Percentiles rank a stretch among this genome's conserved stretches.
These are phyloP conservation scores for Sminthurides bifidus DNA, from an alignment of 1,140 invertebrate genomes.

Conservation along the genomic window DNA sequence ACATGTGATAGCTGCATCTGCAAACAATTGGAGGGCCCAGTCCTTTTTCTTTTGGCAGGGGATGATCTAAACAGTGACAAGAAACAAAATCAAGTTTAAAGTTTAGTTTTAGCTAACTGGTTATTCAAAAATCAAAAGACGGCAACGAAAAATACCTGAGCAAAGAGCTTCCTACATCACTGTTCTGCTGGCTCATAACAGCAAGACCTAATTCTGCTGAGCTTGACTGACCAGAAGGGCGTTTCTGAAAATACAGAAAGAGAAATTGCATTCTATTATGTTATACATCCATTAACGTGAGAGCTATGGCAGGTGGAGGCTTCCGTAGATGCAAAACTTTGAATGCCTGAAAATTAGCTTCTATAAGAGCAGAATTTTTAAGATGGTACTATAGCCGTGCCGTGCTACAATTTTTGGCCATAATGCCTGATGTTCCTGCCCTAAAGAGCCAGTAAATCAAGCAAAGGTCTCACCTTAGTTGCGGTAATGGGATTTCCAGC, in stretches of 20 bases:
- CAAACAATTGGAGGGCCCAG: slow-evolving; percentile 7
- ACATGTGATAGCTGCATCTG: neutral
- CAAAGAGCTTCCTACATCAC: neutral
- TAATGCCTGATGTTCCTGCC: neutral
- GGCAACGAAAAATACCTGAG: slow-evolving; percentile 6
- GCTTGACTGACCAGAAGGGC: too few species aligned
- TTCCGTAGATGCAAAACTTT: too few species aligned
- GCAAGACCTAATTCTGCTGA: too few species aligned
- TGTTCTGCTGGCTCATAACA: neutral
- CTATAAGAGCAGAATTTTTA: neutral
- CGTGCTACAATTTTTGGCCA: neutral
- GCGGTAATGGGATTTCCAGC: slow-evolving; percentile 29
- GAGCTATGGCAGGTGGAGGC: too few species aligned
- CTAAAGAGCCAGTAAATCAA: neutral
- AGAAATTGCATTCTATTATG: too few species aligned
- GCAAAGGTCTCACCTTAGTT: neutral
- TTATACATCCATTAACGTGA: too few species aligned
- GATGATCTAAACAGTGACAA: slow-evolving; percentile 16
- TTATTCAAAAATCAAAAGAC: neutral
- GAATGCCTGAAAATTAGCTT: neutral
- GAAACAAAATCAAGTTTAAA: neutral
- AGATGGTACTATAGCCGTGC: neutral
- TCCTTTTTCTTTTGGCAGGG: slow-evolving; percentile 24
- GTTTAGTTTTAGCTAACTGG: neutral
- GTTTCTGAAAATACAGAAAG: too few species aligned